Percentiles rank a stretch among this genome's conserved stretches.
Conservation (phyloP, 2,797 vertebrate genomes). For the Coregonus sp. region DNA sequence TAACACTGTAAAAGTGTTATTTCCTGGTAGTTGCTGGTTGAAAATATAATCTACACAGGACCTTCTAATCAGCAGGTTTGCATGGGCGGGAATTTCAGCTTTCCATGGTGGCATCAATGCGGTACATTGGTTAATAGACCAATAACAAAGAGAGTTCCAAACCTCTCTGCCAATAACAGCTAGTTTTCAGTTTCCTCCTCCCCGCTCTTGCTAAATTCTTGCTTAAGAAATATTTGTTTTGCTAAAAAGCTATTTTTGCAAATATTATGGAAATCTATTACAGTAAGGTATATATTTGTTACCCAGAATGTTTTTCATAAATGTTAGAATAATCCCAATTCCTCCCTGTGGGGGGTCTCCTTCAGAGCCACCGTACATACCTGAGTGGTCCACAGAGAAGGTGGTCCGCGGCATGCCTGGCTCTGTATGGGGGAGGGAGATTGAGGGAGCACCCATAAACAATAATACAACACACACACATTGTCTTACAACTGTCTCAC, state of each 20-base stretch:
- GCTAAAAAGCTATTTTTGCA: neutral
- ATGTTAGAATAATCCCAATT: neutral
- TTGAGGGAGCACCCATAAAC: constrained; percentile 77
- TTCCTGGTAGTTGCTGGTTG: neutral
- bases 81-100: too few species aligned
- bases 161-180: neutral
- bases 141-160: too few species aligned
- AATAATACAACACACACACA: constrained; percentile 35
- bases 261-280: too few species aligned
- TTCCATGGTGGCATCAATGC: too few species aligned
- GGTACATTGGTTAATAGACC: too few species aligned
- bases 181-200: neutral
- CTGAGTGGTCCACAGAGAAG: constrained; percentile 87
- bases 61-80: too few species aligned
- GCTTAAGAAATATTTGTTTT: too few species aligned
- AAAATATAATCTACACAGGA: too few species aligned
- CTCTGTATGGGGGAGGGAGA: constrained; percentile 86
- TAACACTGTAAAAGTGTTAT: too few species aligned
- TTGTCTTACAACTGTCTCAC: constrained; percentile 29
- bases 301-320: neutral
- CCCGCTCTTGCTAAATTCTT: too few species aligned
- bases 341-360: neutral
- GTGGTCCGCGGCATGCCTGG: constrained; percentile 87
- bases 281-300: too few species aligned
- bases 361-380: constrained; percentile 79